phyloP scores from a whole-genome alignment of 2,113 vertebrate species.

The Brachirus orientalis region DNA sequence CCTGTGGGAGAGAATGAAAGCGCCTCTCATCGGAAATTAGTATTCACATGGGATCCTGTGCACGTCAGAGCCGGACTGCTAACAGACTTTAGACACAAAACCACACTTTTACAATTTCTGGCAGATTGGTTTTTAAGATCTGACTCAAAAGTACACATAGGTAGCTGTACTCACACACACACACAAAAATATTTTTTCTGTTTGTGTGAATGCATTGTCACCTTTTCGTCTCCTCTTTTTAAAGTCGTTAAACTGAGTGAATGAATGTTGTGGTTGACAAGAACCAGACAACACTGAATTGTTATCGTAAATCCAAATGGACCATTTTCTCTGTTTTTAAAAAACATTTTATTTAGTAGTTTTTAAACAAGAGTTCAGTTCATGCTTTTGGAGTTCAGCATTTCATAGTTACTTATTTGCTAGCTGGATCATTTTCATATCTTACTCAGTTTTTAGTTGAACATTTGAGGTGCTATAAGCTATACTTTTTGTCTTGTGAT shows the following conservation, averaged over 20 bases:
- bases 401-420: not conserved
- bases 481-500: not conserved
- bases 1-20: constrained; percentile 42
- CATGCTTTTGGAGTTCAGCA: too few relatives aligned
- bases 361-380: too few relatives aligned
- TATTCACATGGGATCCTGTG: constrained; percentile 48
- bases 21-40: constrained; percentile 61
- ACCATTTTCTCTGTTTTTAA: not conserved
- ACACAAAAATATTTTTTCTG: too few relatives aligned
- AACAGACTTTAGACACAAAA: constrained; percentile 29
- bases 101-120: constrained; percentile 14
- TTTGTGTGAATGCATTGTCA: too few relatives aligned
- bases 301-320: not conserved
- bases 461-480: not conserved
- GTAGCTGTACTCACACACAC: too few relatives aligned
- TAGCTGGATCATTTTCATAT: not conserved
- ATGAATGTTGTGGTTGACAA: not conserved
- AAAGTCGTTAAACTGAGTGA: not conserved
- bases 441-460: too few relatives aligned
- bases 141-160: not conserved
- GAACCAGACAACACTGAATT: too few relatives aligned
- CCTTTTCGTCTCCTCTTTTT: not conserved
- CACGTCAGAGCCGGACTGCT: constrained; percentile 36
- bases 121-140: constrained; percentile 11
- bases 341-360: too few relatives aligned